Percentiles rank a stretch among this genome's conserved stretches.
Evolutionary conservation across 2,888 invertebrate species (phyloP).

Genomic region (Philereme transversata): DNA sequence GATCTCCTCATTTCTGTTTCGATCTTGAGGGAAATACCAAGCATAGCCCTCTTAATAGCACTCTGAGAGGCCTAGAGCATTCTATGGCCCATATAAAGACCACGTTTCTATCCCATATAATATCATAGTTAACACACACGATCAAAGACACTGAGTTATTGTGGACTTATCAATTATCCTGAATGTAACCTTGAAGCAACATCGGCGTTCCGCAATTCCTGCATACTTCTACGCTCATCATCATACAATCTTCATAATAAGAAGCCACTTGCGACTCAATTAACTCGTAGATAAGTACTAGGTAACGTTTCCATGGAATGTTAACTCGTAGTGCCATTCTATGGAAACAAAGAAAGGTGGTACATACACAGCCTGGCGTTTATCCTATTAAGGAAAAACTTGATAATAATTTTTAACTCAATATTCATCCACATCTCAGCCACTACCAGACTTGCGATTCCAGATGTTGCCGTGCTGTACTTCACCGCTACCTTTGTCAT

Average conservation of each 20-base stretch:
- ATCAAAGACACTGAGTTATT: no score
- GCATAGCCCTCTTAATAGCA: no score
- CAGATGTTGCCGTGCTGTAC: no score
- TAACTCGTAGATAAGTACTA: not conserved
- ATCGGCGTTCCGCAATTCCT: conserved; percentile 19
- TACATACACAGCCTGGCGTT: conserved; percentile 5
- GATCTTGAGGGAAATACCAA: no score
- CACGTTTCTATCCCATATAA: no score
- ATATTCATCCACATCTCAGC: conserved; percentile 1
- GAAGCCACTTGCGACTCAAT: conserved; percentile 23
- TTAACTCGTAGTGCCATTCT: not conserved
- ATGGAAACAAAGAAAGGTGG: conserved; percentile 9
- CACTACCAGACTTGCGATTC: not conserved
- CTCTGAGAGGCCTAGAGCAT: no score
- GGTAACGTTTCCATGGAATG: not conserved
- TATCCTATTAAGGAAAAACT: conserved; percentile 16
- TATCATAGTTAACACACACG: no score
- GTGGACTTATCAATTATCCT: no score
- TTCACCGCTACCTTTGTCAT: no score
- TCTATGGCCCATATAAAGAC: no score
- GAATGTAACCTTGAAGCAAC: conserved; percentile 4
- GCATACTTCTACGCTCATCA: conserved; percentile 22
- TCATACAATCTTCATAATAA: conserved; percentile 40
- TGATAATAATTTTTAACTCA: conserved; percentile 6
- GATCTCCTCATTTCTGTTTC: no score